phyloP scores from a whole-genome alignment of 2,888 invertebrate species.

The Oscheius sp. region DNA sequence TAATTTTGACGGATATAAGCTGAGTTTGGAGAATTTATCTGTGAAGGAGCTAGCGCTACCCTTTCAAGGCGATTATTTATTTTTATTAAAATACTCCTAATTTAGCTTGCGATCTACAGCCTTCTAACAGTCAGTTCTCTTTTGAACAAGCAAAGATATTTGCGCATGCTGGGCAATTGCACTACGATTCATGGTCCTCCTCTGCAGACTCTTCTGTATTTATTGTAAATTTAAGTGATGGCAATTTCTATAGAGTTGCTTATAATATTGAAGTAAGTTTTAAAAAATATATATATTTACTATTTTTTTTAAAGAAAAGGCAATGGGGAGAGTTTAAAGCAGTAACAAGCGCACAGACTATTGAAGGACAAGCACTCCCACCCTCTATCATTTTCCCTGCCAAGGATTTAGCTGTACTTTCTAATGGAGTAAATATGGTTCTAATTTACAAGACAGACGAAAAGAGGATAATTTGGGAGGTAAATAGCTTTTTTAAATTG shows the following conservation, averaged over 20 bases:
- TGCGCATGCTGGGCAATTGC: slow-evolving; percentile 32
- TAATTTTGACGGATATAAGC: slow-evolving; percentile 49
- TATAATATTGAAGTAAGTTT: slow-evolving; percentile 17
- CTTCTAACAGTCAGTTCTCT: slow-evolving; percentile 26
- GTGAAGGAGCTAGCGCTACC: slow-evolving; percentile 12
- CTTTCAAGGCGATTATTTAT: neutral
- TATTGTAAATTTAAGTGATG: slow-evolving; percentile 1
- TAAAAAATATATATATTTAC: neutral
- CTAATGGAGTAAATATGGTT: neutral
- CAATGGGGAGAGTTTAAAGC: slow-evolving; percentile 4
- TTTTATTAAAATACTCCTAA: neutral
- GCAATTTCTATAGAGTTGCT: neutral
- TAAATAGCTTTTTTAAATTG: neutral
- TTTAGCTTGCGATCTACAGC: slow-evolving; percentile 10
- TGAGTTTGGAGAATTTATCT: slow-evolving; percentile 35
- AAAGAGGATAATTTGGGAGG: slow-evolving; percentile 8
- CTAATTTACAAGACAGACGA: slow-evolving; percentile 10
- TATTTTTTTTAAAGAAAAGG: neutral
- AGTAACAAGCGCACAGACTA: neutral
- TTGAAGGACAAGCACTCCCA: neutral
- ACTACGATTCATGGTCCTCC: slow-evolving; percentile 15
- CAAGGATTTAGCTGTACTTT: slow-evolving; percentile 1
- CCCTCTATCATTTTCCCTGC: slow-evolving; percentile 10
- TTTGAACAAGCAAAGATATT: slow-evolving; percentile 43
- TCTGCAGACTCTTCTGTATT: slow-evolving; percentile 12